Conservation (phyloP, 2,113 vertebrate genomes). For the Hemibagrus wyckioides region DNA sequence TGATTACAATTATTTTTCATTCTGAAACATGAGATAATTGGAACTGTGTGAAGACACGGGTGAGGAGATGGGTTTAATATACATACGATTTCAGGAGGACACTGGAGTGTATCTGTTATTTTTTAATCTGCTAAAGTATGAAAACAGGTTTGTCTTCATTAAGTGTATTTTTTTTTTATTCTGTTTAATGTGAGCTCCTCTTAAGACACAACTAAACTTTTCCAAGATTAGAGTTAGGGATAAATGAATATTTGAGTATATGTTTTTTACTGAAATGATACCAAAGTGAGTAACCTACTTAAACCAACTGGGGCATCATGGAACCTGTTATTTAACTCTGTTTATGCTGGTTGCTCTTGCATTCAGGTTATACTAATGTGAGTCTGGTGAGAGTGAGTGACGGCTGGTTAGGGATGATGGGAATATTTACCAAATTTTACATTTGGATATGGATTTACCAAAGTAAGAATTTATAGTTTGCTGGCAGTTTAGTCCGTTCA, state of each 20-base stretch:
- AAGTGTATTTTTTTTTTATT: neutral
- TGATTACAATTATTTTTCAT: slow-evolving; percentile 14
- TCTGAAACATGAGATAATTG: neutral
- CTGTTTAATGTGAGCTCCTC: neutral
- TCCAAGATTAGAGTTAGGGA: neutral
- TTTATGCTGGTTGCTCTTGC: neutral
- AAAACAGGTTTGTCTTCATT: neutral
- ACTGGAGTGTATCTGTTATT: neutral
- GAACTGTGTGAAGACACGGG: neutral
- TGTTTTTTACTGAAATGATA: neutral
- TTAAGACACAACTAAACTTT: neutral
- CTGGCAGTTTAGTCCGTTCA: neutral
- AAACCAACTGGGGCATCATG: neutral
- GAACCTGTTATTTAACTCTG: neutral
- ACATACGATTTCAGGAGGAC: neutral
- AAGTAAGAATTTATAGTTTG: neutral
- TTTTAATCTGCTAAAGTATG: neutral
- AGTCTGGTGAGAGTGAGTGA: neutral
- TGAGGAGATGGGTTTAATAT: neutral
- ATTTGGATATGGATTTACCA: neutral
- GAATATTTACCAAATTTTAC: neutral
- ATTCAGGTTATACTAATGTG: neutral
- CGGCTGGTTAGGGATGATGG: neutral
- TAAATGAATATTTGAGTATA: neutral
- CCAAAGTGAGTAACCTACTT: neutral